Evolutionary conservation across 2,113 vertebrate species (phyloP).

Genomic region (Silurus glanis): DNA sequence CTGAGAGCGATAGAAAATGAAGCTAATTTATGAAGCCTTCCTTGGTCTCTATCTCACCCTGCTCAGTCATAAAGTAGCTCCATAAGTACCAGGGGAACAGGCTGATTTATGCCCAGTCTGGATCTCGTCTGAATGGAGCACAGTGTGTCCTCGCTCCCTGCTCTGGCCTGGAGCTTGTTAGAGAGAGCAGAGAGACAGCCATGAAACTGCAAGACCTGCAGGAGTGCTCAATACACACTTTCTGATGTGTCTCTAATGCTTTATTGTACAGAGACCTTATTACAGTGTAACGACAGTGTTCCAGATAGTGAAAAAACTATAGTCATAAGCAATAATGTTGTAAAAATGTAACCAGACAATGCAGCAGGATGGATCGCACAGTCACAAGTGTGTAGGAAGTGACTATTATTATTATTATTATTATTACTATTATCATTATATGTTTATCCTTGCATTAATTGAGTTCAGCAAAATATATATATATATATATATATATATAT

Average conservation of each 20-base stretch:
- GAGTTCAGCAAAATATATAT: too few relatives aligned
- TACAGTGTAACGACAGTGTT: not conserved
- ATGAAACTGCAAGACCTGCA: slow-evolving; percentile 20
- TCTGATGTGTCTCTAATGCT: not conserved
- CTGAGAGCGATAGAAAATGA: slow-evolving; percentile 22
- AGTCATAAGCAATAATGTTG: not conserved
- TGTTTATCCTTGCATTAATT: too few relatives aligned
- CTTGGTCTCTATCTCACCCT: slow-evolving; percentile 36
- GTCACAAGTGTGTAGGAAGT: too few relatives aligned
- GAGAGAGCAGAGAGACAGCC: not conserved
- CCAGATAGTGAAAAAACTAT: not conserved
- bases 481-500: too few relatives aligned
- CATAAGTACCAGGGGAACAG: slow-evolving; percentile 34
- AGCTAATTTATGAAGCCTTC: slow-evolving; percentile 46
- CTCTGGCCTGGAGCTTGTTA: slow-evolving; percentile 35
- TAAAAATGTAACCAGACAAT: too few relatives aligned
- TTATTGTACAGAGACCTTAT: slow-evolving; percentile 8
- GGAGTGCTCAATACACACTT: not conserved
- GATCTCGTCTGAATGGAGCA: slow-evolving; percentile 23
- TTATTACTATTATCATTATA: too few relatives aligned
- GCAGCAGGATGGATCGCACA: too few relatives aligned
- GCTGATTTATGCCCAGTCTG: slow-evolving; percentile 45
- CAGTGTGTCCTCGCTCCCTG: slow-evolving; percentile 23
- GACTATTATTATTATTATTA: too few relatives aligned
- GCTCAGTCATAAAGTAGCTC: slow-evolving; percentile 42